Percentiles rank a stretch among this genome's conserved stretches.
These are phyloP conservation scores for Achatina immaculata DNA, from an alignment of 1,140 invertebrate species.

Conservation along the genomic window DNA sequence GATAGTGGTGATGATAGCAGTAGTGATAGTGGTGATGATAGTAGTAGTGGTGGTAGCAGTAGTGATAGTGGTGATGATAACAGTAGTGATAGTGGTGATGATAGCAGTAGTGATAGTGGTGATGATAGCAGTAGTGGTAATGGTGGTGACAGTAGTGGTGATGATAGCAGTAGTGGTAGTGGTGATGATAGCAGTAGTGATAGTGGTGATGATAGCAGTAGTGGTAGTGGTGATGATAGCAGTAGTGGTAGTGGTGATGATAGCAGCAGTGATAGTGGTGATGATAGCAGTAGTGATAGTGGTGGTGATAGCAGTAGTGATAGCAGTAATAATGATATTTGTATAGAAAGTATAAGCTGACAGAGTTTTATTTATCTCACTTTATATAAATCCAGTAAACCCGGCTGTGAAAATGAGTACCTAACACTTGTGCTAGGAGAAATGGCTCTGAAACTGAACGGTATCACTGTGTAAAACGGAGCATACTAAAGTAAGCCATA, in stretches of 20 bases:
- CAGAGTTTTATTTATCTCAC: neutral
- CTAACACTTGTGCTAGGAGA: too few relatives aligned
- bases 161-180: neutral
- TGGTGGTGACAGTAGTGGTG: neutral
- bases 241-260: neutral
- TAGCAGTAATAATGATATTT: neutral
- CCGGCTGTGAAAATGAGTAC: too few relatives aligned
- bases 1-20: too few relatives aligned
- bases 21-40: too few relatives aligned
- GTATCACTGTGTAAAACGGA: too few relatives aligned
- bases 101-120: too few relatives aligned
- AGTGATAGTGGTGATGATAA: too few relatives aligned
- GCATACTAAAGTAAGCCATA: too few relatives aligned
- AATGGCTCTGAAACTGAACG: too few relatives aligned
- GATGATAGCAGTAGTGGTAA: slow-evolving; percentile 4
- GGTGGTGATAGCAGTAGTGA: neutral
- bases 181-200: neutral
- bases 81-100: too few relatives aligned
- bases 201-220: neutral
- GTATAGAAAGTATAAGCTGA: neutral
- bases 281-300: neutral
- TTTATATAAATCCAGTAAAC: neutral
- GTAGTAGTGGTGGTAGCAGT: too few relatives aligned
- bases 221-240: neutral
- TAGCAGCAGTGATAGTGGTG: neutral